Evolutionary conservation across 2,797 vertebrate species (phyloP), one percentile per base, ranked within the genome.

Genomic region (Trachurus trachurus): DNA sequence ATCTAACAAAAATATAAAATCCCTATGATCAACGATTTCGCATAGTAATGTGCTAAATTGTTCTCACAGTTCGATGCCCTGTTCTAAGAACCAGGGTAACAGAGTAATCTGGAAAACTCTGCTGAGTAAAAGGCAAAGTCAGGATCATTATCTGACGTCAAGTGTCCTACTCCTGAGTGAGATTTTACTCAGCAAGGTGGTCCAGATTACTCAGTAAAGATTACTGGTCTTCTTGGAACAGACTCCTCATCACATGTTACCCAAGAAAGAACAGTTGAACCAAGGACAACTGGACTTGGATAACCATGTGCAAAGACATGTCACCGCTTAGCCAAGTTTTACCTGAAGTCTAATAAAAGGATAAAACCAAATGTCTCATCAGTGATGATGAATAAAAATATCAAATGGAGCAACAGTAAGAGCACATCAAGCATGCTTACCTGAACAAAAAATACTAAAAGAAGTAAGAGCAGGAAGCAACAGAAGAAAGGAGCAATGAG

Each of bases 41-140:
- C 44, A 12, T 0, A 2, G 40, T 15, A 12, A 60, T n/a, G 22
- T 44, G 26, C 13, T 7, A 1, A 2, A 16, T 22, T 21, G 49
- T 64, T 60, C 52, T 61, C 22, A 71, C 16, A 22, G 29, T 26
- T 31, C 29, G 39, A 5, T 22, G 13, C 15, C 26, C 9, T 65
- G 7, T 76, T 75, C 64, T 37, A 69, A 62, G 64, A 78, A 72
- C 13, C 15, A 0, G 9, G 0, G 47, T 72, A 40, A 52, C 16
- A 16, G 34, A 69, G 79, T 62, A 45, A 82, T 62, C 39, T 76
- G 11, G 42, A 78, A 47, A 70, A 17, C 4, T 47, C 5, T 44
- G 49, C 49, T 67, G 63, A 78, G 22, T 66, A 66, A 84, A 74
- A 62, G 15, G 34, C 9, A 37, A 19, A 74, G 53, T 45, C 19